Percentiles rank a stretch among this genome's conserved stretches.
Conservation (phyloP, 2,113 vertebrate genomes). For the Cryptotis parvus region DNA sequence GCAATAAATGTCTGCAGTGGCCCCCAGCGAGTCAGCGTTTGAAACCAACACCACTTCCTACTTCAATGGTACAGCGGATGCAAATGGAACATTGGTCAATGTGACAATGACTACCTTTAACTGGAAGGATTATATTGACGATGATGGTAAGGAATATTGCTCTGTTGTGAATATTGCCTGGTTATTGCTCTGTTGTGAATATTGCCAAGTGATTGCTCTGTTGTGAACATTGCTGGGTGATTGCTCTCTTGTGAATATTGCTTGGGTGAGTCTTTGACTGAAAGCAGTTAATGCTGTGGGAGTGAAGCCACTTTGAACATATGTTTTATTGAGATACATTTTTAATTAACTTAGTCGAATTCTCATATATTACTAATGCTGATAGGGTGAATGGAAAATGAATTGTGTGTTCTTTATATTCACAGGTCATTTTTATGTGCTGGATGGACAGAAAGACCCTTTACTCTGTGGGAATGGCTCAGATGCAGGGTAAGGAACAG, state of each 20-base stretch:
- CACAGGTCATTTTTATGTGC: slow-evolving; percentile 89
- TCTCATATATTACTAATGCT: neutral
- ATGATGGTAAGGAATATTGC: slow-evolving; percentile 89
- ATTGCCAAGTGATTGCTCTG: too few species aligned
- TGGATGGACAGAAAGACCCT: slow-evolving; percentile 91
- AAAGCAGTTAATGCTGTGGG: slow-evolving; percentile 14
- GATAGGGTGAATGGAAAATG: slow-evolving; percentile 15
- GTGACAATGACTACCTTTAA: slow-evolving; percentile 88
- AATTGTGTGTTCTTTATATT: slow-evolving; percentile 72
- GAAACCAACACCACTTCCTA: slow-evolving; percentile 85
- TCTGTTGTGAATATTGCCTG: slow-evolving; percentile 62
- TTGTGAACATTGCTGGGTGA: too few species aligned
- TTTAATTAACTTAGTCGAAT: slow-evolving; percentile 40
- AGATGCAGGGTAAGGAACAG: slow-evolving; percentile 93
- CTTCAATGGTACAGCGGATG: slow-evolving; percentile 82
- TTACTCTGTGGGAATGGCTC: slow-evolving; percentile 94
- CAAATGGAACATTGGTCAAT: slow-evolving; percentile 86
- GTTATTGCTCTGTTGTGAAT: too few species aligned
- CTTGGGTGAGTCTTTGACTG: slow-evolving; percentile 51
- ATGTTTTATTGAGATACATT: neutral
- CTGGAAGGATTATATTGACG: slow-evolving; percentile 89
- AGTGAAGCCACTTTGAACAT: slow-evolving; percentile 25
- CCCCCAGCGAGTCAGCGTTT: slow-evolving; percentile 85
- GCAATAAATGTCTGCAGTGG: slow-evolving; percentile 94
- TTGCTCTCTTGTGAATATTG: too few species aligned